These are phyloP conservation scores for Neocrepidodera transversa DNA, from an alignment of 2,888 invertebrate species.

Conservation along the genomic window DNA sequence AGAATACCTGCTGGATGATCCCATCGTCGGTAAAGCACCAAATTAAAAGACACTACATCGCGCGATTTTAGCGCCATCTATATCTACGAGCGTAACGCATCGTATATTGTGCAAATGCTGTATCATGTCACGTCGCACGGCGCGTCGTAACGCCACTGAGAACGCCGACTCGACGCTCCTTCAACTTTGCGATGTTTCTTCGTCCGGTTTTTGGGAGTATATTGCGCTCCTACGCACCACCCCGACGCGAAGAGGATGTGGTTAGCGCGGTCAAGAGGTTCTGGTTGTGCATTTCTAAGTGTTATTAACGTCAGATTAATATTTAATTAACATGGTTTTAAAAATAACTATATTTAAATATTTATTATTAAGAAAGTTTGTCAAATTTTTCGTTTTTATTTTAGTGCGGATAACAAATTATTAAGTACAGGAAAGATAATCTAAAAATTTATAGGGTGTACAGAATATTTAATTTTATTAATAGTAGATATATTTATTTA, in stretches of 20 bases:
- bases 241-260: not conserved
- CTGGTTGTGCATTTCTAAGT: too few relatives aligned
- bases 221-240: not conserved
- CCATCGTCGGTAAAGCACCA: slow-evolving; percentile 59
- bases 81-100: slow-evolving; percentile 1
- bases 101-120: not conserved
- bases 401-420: too few relatives aligned
- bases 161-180: slow-evolving; percentile 20
- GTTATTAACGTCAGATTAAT: not conserved
- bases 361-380: too few relatives aligned
- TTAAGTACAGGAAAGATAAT: too few relatives aligned
- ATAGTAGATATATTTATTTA: too few relatives aligned
- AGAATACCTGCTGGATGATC: slow-evolving; percentile 80
- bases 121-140: slow-evolving; percentile 14
- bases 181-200: slow-evolving; percentile 28
- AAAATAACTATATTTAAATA: too few relatives aligned
- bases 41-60: slow-evolving; percentile 31
- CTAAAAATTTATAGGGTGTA: too few relatives aligned
- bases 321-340: too few relatives aligned
- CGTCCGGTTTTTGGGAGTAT: slow-evolving; percentile 39
- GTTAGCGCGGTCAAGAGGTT: not conserved
- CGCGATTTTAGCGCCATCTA: slow-evolving; percentile 8
- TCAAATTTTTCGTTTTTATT: too few relatives aligned
- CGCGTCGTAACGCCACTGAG: slow-evolving; percentile 26
- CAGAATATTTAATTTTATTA: too few relatives aligned